Base-by-base conservation (phyloP, 2,888 invertebrate genomes). In the Panzeria rudis region DNA sequence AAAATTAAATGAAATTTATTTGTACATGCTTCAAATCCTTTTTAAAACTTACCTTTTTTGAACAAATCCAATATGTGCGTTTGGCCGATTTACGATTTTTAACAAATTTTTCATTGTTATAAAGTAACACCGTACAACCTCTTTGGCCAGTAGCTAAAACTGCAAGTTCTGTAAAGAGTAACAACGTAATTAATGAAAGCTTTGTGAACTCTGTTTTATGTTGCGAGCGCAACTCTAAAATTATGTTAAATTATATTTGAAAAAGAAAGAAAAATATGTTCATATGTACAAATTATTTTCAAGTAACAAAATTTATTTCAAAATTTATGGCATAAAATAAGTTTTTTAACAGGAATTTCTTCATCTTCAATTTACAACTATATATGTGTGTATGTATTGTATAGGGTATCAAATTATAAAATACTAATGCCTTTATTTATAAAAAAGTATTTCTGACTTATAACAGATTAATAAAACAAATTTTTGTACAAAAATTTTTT, bases 11-110 rank as follows among this genome's bases (percentile, higher is more conserved):
- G n/a, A n/a, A n/a, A n/a, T n/a, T n/a, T n/a, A n/a, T n/a, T n/a
- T n/a, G n/a, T n/a, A n/a, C n/a, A n/a, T n/a, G n/a, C n/a, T n/a
- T n/a, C n/a, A n/a, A n/a, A n/a, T n/a, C n/a, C n/a, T n/a, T n/a
- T n/a, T n/a, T n/a, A n/a, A n/a, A n/a, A n/a, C n/a, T 29, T 62
- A 92, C 92, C 89, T 92, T 93, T 82, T 89, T 89, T 6, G 92
- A 89, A 86, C 92, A 93, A 61, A 93, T 92, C 92, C 92, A 93
- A 86, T 93, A 93, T 3, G 92, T 92, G 54, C 92, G 91, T 35
- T 88, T 90, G 13, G 88, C 89, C 0, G 92, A 92, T 83, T 89
- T 88, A 20, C 93, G 91, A 88, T 93, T 93, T 86, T 91, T 92
- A 1, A 92, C 92, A 87, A 90, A 93, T 77, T 90, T 91, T 73